Conservation (phyloP, 2,797 vertebrate genomes). For the Eulemur albifrons region DNA sequence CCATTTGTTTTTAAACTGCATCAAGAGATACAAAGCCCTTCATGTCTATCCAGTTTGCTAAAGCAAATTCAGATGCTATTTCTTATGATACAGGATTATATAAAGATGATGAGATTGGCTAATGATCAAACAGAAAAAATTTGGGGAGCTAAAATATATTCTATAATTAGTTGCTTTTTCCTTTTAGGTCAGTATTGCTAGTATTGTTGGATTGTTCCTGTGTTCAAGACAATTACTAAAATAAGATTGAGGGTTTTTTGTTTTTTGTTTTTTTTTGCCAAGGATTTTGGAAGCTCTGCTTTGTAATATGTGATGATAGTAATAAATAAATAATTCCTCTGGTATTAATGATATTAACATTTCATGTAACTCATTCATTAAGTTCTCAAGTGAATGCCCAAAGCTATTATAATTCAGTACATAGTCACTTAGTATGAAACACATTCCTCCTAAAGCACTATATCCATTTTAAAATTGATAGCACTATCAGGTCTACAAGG, state of each 20-base stretch:
- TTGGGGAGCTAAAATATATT: neutral
- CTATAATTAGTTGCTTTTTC: neutral
- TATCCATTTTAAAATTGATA: slow-evolving; percentile 66
- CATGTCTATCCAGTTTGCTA: neutral
- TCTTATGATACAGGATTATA: neutral
- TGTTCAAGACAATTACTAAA: neutral
- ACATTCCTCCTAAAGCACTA: neutral
- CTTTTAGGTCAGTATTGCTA: neutral
- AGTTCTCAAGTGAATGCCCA: slow-evolving; percentile 46
- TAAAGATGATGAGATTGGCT: neutral
- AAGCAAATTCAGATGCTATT: neutral
- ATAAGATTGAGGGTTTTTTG: neutral
- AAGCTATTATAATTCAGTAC: slow-evolving; percentile 67
- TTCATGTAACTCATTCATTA: slow-evolving; percentile 61
- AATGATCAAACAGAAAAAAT: neutral
- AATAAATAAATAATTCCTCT: slow-evolving; percentile 66
- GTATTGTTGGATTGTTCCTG: neutral
- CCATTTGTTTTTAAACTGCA: neutral
- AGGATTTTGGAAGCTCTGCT: slow-evolving; percentile 25
- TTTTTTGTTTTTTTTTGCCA: neutral
- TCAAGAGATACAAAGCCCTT: neutral
- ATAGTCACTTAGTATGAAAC: slow-evolving; percentile 65
- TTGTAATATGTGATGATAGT: slow-evolving; percentile 48
- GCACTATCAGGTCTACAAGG: slow-evolving; percentile 58
- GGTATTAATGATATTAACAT: slow-evolving; percentile 72